Percentiles rank a stretch among this genome's conserved stretches.
Conservation (phyloP, 2,888 invertebrate species). For the Chloromyia formosa region DNA sequence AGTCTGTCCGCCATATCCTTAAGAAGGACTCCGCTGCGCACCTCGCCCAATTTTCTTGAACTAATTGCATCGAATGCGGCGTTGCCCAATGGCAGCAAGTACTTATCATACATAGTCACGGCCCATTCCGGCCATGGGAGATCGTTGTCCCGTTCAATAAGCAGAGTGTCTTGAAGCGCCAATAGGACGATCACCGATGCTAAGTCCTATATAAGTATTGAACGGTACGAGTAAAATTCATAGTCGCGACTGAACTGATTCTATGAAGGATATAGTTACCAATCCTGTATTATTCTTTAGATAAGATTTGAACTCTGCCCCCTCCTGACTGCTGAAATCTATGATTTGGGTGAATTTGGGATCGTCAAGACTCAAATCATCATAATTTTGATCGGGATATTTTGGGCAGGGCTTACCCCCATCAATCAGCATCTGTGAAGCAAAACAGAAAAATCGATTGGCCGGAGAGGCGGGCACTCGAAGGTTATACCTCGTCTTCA, state of each 20-base stretch:
- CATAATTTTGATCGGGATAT: neutral
- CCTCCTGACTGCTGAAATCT: neutral
- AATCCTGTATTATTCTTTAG: neutral
- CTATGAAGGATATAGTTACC: neutral
- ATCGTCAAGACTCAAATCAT: neutral
- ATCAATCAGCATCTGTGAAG: neutral
- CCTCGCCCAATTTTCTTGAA: constrained; percentile 67
- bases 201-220: too few relatives aligned
- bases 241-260: too few relatives aligned
- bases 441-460: neutral
- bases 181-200: neutral
- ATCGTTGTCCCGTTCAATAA: constrained; percentile 69
- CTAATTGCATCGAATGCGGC: neutral
- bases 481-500: neutral
- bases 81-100: constrained; percentile 55
- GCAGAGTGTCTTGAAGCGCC: constrained; percentile 66
- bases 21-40: constrained; percentile 75
- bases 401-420: neutral
- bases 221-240: too few relatives aligned
- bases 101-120: constrained; percentile 67
- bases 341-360: neutral
- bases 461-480: neutral
- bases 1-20: constrained; percentile 71
- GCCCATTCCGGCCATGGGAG: constrained; percentile 76
- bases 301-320: neutral